phyloP scores from a whole-genome alignment of 2,113 vertebrate species.

The Xenopus borealis region DNA sequence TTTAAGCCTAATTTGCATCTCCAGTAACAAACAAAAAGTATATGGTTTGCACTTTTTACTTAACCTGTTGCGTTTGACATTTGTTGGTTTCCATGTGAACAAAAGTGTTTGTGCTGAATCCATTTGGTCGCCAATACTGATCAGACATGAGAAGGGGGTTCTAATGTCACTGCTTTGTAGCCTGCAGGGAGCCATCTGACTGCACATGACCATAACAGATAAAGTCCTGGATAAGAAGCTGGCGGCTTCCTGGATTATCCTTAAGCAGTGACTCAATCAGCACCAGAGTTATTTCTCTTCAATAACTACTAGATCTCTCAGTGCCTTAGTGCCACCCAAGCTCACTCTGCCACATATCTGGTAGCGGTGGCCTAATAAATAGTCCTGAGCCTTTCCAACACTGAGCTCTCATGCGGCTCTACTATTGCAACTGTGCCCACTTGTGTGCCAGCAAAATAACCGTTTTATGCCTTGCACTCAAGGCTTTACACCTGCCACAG shows the following conservation, averaged over 20 bases:
- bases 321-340: conserved; percentile 41
- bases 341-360: conserved; percentile 34
- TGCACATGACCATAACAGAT: conserved; percentile 38
- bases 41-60: conserved; percentile 65
- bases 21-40: conserved; percentile 1
- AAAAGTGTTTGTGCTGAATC: conserved; percentile 48
- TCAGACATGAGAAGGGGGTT: background rate
- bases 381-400: background rate
- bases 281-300: background rate
- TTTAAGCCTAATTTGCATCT: conserved; percentile 5
- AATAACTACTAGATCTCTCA: conserved; percentile 36
- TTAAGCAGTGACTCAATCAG: background rate
- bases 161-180: conserved; percentile 38
- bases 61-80: conserved; percentile 73
- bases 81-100: conserved; percentile 64
- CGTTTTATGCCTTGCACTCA: background rate
- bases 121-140: conserved; percentile 56
- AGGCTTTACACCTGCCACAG: background rate
- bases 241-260: background rate
- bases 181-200: conserved; percentile 48
- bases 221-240: background rate
- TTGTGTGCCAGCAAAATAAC: background rate
- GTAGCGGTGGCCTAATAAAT: conserved; percentile 24
- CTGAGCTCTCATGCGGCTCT: background rate
- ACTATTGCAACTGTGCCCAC: background rate